Base-by-base conservation (phyloP, 1,140 invertebrate genomes). In the Lordiphosa stackelbergi region DNA sequence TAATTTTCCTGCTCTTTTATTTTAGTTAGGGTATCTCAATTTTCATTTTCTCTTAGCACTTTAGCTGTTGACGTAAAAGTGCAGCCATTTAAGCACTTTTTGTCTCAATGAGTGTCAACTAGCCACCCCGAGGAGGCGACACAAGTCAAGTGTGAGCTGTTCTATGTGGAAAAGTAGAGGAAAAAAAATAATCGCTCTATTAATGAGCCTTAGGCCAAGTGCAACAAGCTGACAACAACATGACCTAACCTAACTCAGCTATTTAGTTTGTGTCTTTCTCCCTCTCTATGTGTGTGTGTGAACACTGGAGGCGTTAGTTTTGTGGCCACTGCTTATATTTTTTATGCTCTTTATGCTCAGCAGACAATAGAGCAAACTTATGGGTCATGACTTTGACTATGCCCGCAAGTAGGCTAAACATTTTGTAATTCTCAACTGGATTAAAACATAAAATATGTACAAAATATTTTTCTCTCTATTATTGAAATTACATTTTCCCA, bases 31-130 rank as follows among this genome's bases (percentile, higher is more conserved):
- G 28, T 16, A 10, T 42, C 9, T 22, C 11, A 47, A 19, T 35
- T 54, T 11, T 40, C 31, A 43, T 28, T 19, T 38, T 49, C 19
- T 42, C 28, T 46, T 6, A 31, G 51, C 31, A 11, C 36, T 46
- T 68, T 55, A 54, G 53, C 28, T 56, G 37, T 16, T 56, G 53
- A 42, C 54, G 56, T 45, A 59, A 83, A 83, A 81, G 77, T 81
- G 78, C 77, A 69, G 55, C 68, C 77, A 77, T 77, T 81, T 83
- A 83, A 83, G 77, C 69, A 83, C 77, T 83, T 83, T 46, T 83
- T 83, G 78, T 83, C 77, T 83, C 78, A 77, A 83, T 83, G 77
- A 83, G 77, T 83, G 73, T 77, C 77, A 83, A 83, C 77, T 83
- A 83, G 69, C 57, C 54, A 61, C 64, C 37, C 45, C 46, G 51